phyloP scores from a whole-genome alignment of 2,888 invertebrate genomes.

The Erpobdella octoculata region DNA sequence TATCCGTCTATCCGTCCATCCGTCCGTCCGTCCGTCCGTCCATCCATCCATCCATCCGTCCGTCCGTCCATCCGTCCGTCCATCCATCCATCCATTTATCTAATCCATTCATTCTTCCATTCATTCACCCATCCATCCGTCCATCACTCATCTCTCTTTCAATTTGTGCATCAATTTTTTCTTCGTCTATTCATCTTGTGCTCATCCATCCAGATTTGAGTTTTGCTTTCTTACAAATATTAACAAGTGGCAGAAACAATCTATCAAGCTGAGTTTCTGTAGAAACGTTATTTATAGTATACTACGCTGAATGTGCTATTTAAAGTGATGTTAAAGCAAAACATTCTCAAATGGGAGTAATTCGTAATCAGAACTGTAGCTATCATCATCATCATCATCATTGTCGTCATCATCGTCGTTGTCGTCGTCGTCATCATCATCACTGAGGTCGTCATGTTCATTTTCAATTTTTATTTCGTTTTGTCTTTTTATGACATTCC shows the following conservation, averaged over 20 bases:
- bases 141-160: not conserved
- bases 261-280: not conserved
- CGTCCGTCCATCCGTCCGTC: not conserved
- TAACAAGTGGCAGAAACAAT: no score
- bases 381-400: constrained; percentile 8
- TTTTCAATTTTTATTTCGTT: no score
- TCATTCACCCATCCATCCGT: not conserved
- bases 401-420: not conserved
- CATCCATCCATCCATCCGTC: not conserved
- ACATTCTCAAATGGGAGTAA: no score
- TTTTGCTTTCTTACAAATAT: no score
- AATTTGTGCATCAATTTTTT: not conserved
- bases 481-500: no score
- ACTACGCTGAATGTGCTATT: no score
- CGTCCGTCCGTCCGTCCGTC: not conserved
- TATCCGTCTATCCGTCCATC: not conserved
- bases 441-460: no score
- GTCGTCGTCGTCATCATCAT: not conserved
- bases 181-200: no score
- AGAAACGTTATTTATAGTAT: no score
- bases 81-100: no score
- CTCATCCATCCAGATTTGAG: no score
- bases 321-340: no score
- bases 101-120: not conserved
- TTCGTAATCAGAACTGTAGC: not conserved